Conservation (phyloP, 2,797 vertebrate species). For the Brotula barbata region DNA sequence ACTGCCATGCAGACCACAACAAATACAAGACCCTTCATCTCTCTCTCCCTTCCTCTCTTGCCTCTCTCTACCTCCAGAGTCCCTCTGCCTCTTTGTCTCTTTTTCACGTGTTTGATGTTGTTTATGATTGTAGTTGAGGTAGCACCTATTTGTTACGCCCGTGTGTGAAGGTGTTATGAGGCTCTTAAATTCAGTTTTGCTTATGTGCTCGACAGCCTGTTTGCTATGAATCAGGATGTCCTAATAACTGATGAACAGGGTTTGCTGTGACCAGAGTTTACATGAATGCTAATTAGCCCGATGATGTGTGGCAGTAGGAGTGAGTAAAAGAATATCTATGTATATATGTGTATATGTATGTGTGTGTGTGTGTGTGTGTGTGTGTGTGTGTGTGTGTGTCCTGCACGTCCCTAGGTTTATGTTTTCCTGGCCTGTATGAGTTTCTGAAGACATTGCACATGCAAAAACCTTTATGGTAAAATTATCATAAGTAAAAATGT, state of each 20-base stretch:
- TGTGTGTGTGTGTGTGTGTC: too few relatives aligned
- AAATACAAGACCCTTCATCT: constrained; percentile 46
- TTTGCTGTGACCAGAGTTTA: too few relatives aligned
- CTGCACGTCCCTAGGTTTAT: too few relatives aligned
- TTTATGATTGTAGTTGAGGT: not conserved
- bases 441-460: too few relatives aligned
- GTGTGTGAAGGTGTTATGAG: too few relatives aligned
- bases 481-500: too few relatives aligned
- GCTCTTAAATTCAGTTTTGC: too few relatives aligned
- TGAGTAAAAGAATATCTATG: too few relatives aligned
- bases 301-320: not conserved
- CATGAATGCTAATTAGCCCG: not conserved
- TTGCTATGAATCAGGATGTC: not conserved
- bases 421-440: too few relatives aligned
- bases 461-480: too few relatives aligned
- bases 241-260: not conserved
- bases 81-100: not conserved
- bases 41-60: constrained; percentile 14
- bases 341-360: too few relatives aligned
- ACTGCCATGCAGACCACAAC: constrained; percentile 48
- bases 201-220: not conserved
- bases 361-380: too few relatives aligned
- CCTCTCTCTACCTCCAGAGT: constrained; percentile 24
- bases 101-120: constrained; percentile 9
- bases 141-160: not conserved